A percentile compares a stretch with the other conserved stretches of the same genome.
Conservation (phyloP, 2,797 vertebrate species). For the Nyctalus aviator region DNA sequence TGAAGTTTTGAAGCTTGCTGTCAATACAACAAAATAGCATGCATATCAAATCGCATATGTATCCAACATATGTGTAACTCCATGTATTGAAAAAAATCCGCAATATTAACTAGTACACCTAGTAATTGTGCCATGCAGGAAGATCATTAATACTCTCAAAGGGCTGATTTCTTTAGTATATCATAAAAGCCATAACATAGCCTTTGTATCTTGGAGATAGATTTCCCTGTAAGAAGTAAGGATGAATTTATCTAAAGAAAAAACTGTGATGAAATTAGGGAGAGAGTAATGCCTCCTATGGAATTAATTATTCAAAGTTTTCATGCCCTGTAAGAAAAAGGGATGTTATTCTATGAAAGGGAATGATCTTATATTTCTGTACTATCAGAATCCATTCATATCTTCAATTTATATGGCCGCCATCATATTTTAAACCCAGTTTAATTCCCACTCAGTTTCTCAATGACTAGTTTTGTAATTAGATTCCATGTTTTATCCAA, state of each 20-base stretch:
- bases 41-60: too few relatives aligned
- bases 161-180: background rate
- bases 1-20: too few relatives aligned
- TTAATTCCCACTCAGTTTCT: background rate
- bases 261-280: background rate
- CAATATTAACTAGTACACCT: too few relatives aligned
- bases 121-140: background rate
- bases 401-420: background rate
- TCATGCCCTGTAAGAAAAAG: background rate
- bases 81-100: too few relatives aligned
- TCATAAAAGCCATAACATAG: background rate
- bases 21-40: too few relatives aligned
- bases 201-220: background rate
- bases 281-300: background rate
- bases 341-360: background rate
- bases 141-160: background rate
- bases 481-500: background rate
- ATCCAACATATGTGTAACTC: too few relatives aligned
- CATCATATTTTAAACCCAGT: background rate
- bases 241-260: background rate
- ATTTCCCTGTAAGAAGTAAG: background rate
- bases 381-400: background rate
- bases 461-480: constrained; percentile 33
- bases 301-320: background rate
- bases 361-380: background rate